Base-by-base conservation (phyloP, 2,888 invertebrate species). In the Eumerus sabulonum region DNA sequence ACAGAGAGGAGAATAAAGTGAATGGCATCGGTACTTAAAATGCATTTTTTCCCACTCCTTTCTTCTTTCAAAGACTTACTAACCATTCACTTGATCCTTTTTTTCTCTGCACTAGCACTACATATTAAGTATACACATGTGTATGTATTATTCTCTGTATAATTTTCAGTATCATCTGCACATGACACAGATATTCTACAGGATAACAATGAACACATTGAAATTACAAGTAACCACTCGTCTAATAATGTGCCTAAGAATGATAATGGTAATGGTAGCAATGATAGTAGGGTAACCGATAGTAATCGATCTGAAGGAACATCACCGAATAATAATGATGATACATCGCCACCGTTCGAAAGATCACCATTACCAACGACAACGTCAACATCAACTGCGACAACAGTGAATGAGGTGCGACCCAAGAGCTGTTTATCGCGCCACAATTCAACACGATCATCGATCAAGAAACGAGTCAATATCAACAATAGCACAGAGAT, bases 401-500 rank as follows among this genome's bases (percentile, higher is more conserved):
- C 86, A 54, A 84, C 83, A 13, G 82, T 85, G 47, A 82, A 68
- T 72, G 79, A 79, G 56, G 82, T 83, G 42, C 84, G 84, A 40
- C 85, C 86, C 16, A 89, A 87, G 81, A 88, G 87, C 81, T 88
- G 88, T 83, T 85, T 88, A 44, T 88, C 87, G 18, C 85, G 87
- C 38, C 86, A 88, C 82, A 88, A 86, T 82, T 88, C 88, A 62
- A 86, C 86, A 38, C 87, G 86, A 82, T 86, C 86, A 53, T 88
- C 87, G 44, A 87, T 86, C 64, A 87, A 87, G 63, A 89, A 89
- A 84, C 87, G 86, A 83, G 89, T 88, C 62, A 88, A 89, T 83
- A 89, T 87, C 35, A 89, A 86, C 82, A 87, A 85, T 57, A 85
- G 85, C 57, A 86, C 87, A 4, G 88, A 88, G 84, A 87, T 87